Base-by-base conservation (phyloP, 2,797 vertebrate genomes). In the Taenioides sp. region DNA sequence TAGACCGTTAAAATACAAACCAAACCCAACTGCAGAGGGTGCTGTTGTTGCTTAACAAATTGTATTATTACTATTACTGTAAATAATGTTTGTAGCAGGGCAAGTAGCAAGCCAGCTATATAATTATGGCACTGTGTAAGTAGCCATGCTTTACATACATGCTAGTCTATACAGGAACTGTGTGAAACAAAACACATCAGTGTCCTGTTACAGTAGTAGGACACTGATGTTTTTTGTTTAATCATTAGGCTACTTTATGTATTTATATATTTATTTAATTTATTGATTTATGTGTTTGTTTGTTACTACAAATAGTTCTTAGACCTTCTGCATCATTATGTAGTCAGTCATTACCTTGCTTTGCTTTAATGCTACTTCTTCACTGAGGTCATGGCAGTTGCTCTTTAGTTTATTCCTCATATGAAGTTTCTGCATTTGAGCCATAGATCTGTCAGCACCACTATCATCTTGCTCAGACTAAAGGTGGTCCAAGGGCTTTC, bases 11-110 rank as follows among this genome's bases (percentile, higher is more conserved):
- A 65, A 20, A 14, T 52, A 16, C 14, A 17, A 1, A n/a, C 10
- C 9, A 0, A 0, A 10, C 14, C n/a, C 1, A 23, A 40, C 65
- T 67, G 4, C 18, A 75, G 77, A 55, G 22, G 81, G 74, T 69
- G 75, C 59, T 82, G 67, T 55, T 28, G 34, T 58, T 27, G 17
- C 7, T 16, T 74, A 25, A 20, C 18, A 31, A 64, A 49, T 27
- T 58, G 14, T 25, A 14, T 17, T 0, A 16, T 47, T 16, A n/a
- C n/a, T n/a, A 16, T 47, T 14, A 47, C 14, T 16, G 2, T 20
- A n/a, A n/a, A 17, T 28, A 31, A 59, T 59, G 11, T 59, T 18
- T 59, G 57, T 28, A 57, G 54, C 14, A 25, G 6, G 54, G 7
- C 50, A 54, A n/a, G 50, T 9, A n/a, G 43, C 14, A n/a, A 54